Base-by-base conservation (phyloP, 1,140 invertebrate species). In the Copidosoma floridanum region DNA sequence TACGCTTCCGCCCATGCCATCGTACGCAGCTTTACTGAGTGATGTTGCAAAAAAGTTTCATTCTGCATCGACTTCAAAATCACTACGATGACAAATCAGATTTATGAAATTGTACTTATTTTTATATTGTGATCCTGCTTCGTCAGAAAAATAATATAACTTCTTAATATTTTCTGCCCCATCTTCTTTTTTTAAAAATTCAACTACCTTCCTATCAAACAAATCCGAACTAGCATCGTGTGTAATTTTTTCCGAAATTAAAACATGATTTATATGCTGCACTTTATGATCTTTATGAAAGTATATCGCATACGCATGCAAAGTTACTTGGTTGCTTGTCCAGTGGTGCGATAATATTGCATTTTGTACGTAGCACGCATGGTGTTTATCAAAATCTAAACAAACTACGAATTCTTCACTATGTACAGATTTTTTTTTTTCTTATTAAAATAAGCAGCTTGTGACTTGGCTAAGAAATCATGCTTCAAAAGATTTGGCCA, bases 41-140 rank as follows among this genome's bases (percentile, higher is more conserved):
- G 61, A 52, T 12, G 71, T 73, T 18, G 71, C 68, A 63, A 66
- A 75, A 61, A 75, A 75, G 55, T 70, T 43, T 68, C 71, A 76
- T 53, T 71, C 57, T 20, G 65, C 65, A 27, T 64, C 50, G 21
- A 68, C 47, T 44, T 52, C 35, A 57, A 71, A 70, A 59, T 70
- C 70, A 52, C 21, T n/a, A n/a, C n/a, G n/a, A n/a, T n/a, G n/a
- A n/a, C n/a, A n/a, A n/a, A n/a, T n/a, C n/a, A n/a, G n/a, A n/a
- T n/a, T n/a, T n/a, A n/a, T n/a, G n/a, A n/a, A n/a, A n/a, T n/a
- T n/a, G n/a, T n/a, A n/a, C n/a, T n/a, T n/a, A n/a, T n/a, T n/a
- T n/a, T n/a, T n/a, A n/a, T n/a, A n/a, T n/a, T n/a, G n/a, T n/a
- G n/a, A n/a, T n/a, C n/a, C n/a, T n/a, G n/a, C n/a, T n/a, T n/a